Evolutionary conservation across 1,140 invertebrate species (phyloP), one percentile per base, ranked within the genome.

Genomic region (Rhyacophila brunnea): DNA sequence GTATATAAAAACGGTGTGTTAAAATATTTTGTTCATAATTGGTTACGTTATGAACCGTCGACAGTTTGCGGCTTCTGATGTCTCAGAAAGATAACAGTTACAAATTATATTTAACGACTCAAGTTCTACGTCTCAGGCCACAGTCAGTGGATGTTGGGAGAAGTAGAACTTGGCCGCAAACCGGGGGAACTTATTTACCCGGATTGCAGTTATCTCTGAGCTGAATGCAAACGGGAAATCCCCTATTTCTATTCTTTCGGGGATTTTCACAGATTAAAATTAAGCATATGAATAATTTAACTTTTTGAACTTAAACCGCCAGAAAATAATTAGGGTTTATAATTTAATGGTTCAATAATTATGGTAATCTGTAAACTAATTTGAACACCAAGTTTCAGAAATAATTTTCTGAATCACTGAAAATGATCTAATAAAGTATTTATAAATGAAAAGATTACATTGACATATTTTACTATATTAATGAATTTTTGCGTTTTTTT

Each of bases 61-160:
- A 50, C 47, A 32, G 47, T 50, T 50, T 13, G 47, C 20, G 20
- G 17, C 47, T 50, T 50, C 47, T 13, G 49, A 23, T 18, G 36
- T 19, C 13, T 32, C 49, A 15, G 19, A 52, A 20, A 52, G 47
- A 38, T 17, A 40, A 52, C 49, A 18, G 52, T 45, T 44, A 55
- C 52, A 55, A 55, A 55, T 55, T 55, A 55, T 55, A 55, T 55
- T 55, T 55, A 55, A 55, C 52, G 52, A 45, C 20, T 32, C 15
- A 55, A 55, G 52, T 55, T 55, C 40, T 15, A 32, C 14, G 35
- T 20, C 52, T 28, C 18, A 9, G 17, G 49, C 44, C 5, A 23
- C 23, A 46, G 17, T 28, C 23, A 46, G 17, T 28, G 23, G 23
- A 28, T 28, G 23, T 28, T 28, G 23, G 23, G 3, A 28, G 9